Evolutionary conservation across 2,888 invertebrate genomes (phyloP), one percentile per base, ranked within the genome.

Genomic region (Clepsis dumicolana): DNA sequence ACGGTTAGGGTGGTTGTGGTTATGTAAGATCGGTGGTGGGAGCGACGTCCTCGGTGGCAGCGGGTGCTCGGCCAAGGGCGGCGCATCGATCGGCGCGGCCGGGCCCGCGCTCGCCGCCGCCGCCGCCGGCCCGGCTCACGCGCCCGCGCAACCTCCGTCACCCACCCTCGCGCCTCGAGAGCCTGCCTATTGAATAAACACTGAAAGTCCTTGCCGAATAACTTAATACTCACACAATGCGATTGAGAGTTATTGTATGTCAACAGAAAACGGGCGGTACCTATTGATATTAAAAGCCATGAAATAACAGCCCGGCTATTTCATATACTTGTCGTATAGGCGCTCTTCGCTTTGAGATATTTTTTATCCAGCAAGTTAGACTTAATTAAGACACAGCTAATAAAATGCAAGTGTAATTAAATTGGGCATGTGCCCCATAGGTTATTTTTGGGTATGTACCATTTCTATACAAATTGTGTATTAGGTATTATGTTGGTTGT

Each of bases 41-140:
- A 79, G 74, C 80, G 79, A 80, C 78, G 86, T 86, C 87, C 87
- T 85, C 84, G 80, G 77, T 71, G 76, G 76, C 48, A 56, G 54
- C 21, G 67, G 83, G 76, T 83, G 86, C 80, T 84, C 83, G 91
- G 88, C 91, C 93, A 92, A 92, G 93, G 92, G 88, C 91, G 87
- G 78, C 83, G 80, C 82, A 91, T 90, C 84, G 92, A 83, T 81
- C 79, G 77, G 69, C 70, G 70, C 64, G 63, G 73, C 76, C 76
- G 76, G 73, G 74, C 75, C 70, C 75, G 71, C 70, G 71, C 65
- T 72, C 69, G 74, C n/a, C 38, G 38, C 38, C 38, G 38, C 38
- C n/a, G 38, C 32, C 7, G 32, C 32, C 32, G 2, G 14, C 71
- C 74, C 70, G 63, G 65, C 72, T 72, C 75, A 77, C 77, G 79